These are phyloP conservation scores for Tinea trinotella DNA, from an alignment of 2,888 invertebrate genomes.

Conservation along the genomic window DNA sequence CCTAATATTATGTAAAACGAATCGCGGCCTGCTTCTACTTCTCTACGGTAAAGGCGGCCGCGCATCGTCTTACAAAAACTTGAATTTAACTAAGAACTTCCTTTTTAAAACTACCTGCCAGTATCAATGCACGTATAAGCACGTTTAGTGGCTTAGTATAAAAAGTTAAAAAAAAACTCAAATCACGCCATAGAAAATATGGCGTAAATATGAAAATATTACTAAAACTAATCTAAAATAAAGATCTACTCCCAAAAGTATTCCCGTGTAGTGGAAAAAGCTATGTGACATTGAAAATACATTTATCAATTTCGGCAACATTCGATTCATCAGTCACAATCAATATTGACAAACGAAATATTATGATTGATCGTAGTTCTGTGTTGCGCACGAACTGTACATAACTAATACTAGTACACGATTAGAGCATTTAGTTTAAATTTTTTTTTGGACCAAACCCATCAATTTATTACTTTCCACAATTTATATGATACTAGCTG, in stretches of 20 bases:
- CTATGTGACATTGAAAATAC: background rate
- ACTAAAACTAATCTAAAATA: background rate
- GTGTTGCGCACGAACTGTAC: background rate
- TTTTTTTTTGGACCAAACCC: no score
- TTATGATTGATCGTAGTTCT: background rate
- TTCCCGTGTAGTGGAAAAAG: conserved; percentile 3
- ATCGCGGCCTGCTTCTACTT: no score
- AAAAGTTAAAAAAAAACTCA: background rate
- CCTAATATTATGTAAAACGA: no score
- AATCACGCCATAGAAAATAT: background rate
- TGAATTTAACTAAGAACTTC: no score
- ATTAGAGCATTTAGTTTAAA: no score
- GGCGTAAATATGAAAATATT: no score
- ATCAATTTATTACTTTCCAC: no score
- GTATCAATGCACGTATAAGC: no score
- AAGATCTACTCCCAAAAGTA: background rate
- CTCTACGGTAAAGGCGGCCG: no score
- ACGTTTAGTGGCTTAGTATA: background rate
- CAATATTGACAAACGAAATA: conserved; percentile 14
- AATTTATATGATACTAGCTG: no score
- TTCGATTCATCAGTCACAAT: conserved; percentile 15
- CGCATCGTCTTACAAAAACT: no score
- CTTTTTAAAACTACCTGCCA: no score
- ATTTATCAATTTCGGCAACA: conserved; percentile 11
- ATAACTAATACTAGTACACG: background rate